Evolutionary conservation across 2,888 invertebrate species (phyloP).

Genomic region (Dione vanillae): DNA sequence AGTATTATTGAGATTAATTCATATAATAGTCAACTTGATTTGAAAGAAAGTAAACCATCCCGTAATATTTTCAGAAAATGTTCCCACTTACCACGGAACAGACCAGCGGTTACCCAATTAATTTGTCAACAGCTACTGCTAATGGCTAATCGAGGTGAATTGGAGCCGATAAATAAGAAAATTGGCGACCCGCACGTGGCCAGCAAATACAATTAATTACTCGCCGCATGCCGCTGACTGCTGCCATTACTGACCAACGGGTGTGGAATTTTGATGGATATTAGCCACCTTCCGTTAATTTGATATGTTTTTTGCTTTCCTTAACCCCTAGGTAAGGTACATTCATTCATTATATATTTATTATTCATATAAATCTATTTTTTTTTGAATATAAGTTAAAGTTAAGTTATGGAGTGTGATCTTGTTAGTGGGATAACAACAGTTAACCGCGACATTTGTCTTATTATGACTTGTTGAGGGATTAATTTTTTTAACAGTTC

Average conservation of each 20-base stretch:
- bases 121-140: conserved; percentile 48
- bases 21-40: too few species aligned
- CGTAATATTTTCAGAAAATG: conserved; percentile 4
- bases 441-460: too few species aligned
- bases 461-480: too few species aligned
- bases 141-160: conserved; percentile 67
- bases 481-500: too few species aligned
- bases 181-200: conserved; percentile 68
- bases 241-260: conserved; percentile 52
- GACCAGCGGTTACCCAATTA: conserved; percentile 38
- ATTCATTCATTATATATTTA: not conserved
- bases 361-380: not conserved
- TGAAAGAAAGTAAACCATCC: not conserved
- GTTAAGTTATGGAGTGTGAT: too few species aligned
- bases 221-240: conserved; percentile 50
- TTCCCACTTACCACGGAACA: conserved; percentile 1
- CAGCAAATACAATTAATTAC: conserved; percentile 68
- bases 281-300: conserved; percentile 40
- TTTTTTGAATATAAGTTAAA: too few species aligned
- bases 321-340: not conserved
- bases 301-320: conserved; percentile 21
- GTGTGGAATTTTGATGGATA: conserved; percentile 53
- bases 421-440: too few species aligned
- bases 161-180: conserved; percentile 75
- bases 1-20: too few species aligned